Percentiles rank a stretch among this genome's conserved stretches.
These are phyloP conservation scores for Monoplex corrugatus DNA, from an alignment of 2,888 invertebrate species.

Conservation along the genomic window DNA sequence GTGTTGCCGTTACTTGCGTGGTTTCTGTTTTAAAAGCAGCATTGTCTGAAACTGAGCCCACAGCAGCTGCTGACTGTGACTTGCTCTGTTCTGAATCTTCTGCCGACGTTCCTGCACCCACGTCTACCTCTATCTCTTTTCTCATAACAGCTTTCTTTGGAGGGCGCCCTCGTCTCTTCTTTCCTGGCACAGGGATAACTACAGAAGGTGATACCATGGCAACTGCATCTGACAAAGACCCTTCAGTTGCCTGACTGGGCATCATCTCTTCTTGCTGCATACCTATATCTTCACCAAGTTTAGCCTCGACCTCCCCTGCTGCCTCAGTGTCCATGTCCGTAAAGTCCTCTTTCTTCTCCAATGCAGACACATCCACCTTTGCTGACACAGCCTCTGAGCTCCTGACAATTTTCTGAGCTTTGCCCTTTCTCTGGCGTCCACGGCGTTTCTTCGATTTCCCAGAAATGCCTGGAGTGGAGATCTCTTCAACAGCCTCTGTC, in stretches of 20 bases:
- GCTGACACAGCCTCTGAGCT: neutral
- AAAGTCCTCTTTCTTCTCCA: neutral
- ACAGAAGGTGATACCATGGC: neutral
- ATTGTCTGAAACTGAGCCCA: neutral
- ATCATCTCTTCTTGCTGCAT: neutral
- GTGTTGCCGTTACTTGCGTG: neutral
- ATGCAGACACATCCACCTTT: neutral
- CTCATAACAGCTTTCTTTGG: neutral
- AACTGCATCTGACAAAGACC: neutral
- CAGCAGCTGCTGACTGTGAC: neutral
- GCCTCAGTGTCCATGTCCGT: neutral
- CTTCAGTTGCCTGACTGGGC: neutral
- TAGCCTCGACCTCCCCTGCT: neutral
- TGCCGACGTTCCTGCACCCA: neutral
- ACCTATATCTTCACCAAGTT: neutral
- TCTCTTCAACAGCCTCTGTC: neutral
- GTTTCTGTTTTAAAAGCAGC: too few species aligned
- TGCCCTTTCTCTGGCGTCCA: constrained; percentile 1
- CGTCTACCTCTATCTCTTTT: neutral
- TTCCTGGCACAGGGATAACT: neutral
- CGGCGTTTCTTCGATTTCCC: neutral
- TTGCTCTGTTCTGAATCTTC: neutral
- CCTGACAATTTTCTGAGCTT: neutral
- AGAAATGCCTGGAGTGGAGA: neutral
- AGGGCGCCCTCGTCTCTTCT: constrained; percentile 25